phyloP scores from a whole-genome alignment of 2,888 invertebrate genomes.

The Pristionchus japonicus region DNA sequence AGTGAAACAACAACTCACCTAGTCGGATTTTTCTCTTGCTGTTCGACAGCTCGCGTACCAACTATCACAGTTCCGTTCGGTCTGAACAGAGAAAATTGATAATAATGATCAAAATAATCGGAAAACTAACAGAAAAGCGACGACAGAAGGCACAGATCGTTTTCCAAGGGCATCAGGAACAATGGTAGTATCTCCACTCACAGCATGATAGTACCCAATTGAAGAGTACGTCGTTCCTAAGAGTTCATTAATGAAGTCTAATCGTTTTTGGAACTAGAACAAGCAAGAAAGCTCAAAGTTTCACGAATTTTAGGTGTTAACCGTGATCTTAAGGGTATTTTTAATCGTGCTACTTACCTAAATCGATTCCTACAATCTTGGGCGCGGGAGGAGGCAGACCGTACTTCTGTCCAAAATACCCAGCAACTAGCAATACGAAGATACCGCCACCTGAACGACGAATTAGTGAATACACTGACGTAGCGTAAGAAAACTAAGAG shows the following conservation, averaged over 20 bases:
- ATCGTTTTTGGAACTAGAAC: too few species aligned
- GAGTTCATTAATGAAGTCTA: too few species aligned
- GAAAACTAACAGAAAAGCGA: conserved; percentile 76
- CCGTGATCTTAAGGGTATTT: too few species aligned
- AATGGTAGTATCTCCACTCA: conserved; percentile 76
- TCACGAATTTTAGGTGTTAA: too few species aligned
- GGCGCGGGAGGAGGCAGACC: conserved; percentile 78
- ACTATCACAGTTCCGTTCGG: conserved; percentile 75
- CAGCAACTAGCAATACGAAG: conserved; percentile 76
- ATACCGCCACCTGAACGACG: conserved; percentile 74
- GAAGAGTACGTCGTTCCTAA: conserved; percentile 78
- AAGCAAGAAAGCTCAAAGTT: too few species aligned
- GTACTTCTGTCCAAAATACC: conserved; percentile 77
- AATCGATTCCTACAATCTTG: conserved; percentile 77
- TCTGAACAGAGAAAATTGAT: conserved; percentile 55
- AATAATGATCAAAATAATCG: not conserved
- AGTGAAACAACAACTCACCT: conserved; percentile 44
- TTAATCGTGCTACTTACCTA: conserved; percentile 12
- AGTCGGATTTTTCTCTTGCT: conserved; percentile 77
- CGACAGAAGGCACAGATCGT: conserved; percentile 78
- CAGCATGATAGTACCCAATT: conserved; percentile 77
- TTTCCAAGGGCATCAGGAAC: conserved; percentile 76
- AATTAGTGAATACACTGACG: not conserved
- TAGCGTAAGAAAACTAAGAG: not conserved
- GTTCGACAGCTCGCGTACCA: conserved; percentile 77